A percentile compares a stretch with the other conserved stretches of the same genome.
Conservation (phyloP, 64 coral and sea anemone genomes). For the Montipora capricornis region DNA sequence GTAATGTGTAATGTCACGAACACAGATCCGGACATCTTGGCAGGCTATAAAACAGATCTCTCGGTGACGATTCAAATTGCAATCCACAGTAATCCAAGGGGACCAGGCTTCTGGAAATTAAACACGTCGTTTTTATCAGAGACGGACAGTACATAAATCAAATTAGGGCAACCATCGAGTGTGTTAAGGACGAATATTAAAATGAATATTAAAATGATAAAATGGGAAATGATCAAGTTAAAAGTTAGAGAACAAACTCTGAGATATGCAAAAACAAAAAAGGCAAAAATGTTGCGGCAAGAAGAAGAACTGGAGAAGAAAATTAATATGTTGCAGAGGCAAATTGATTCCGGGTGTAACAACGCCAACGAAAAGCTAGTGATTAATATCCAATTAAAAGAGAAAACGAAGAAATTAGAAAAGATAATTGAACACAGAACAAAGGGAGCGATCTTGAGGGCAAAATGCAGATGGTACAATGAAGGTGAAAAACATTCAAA, state of each 20-base stretch:
- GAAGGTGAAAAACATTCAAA: too few species aligned
- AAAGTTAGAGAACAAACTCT: slow-evolving; percentile 33
- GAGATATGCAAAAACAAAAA: neutral
- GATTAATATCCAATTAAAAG: neutral
- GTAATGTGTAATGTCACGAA: neutral
- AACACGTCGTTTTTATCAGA: slow-evolving; percentile 23
- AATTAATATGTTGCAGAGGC: slow-evolving; percentile 10
- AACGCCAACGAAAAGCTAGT: neutral
- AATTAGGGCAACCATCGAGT: too few species aligned
- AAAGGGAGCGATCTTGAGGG: too few species aligned
- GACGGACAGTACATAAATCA: neutral
- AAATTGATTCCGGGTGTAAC: neutral
- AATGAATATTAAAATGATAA: too few species aligned
- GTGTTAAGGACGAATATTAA: too few species aligned
- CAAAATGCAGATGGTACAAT: too few species aligned
- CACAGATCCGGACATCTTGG: slow-evolving; percentile 12
- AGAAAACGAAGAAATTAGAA: neutral
- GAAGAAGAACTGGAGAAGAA: slow-evolving; percentile 17
- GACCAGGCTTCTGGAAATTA: neutral
- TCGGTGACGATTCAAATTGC: neutral
- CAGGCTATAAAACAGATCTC: slow-evolving; percentile 20
- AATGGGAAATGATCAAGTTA: too few species aligned
- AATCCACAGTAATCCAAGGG: slow-evolving; percentile 5
- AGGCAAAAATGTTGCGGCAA: neutral
- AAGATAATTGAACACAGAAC: too few species aligned